phyloP scores from a whole-genome alignment of 2,113 vertebrate genomes.

The Apeltes quadracus region DNA sequence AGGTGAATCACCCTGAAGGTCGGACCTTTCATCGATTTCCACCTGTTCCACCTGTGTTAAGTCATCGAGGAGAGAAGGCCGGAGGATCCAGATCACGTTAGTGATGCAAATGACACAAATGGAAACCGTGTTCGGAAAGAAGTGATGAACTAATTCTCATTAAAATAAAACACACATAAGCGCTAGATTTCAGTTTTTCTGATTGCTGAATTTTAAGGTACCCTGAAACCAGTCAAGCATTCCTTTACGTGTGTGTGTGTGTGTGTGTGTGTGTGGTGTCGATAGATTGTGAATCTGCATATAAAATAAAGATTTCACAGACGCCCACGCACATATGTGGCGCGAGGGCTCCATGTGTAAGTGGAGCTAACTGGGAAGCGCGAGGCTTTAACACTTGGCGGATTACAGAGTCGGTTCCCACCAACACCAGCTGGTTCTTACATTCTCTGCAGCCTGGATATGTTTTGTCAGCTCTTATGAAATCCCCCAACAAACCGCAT shows the following conservation, averaged over 20 bases:
- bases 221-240: background rate
- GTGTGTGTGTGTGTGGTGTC: background rate
- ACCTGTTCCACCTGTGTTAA: conserved; percentile 27
- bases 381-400: conserved; percentile 20
- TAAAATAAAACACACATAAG: background rate
- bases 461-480: background rate
- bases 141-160: background rate
- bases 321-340: background rate
- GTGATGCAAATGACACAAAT: background rate
- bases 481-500: background rate
- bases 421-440: conserved; percentile 16
- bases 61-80: conserved; percentile 8
- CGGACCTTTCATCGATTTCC: conserved; percentile 18
- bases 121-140: background rate
- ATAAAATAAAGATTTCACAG: conserved; percentile 28
- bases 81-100: background rate
- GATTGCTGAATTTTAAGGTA: background rate
- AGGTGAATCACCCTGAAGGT: background rate
- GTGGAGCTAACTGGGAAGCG: conserved; percentile 15
- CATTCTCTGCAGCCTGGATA: background rate
- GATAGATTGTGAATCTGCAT: conserved; percentile 33
- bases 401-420: conserved; percentile 24
- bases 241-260: no score
- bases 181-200: background rate
- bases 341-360: conserved; percentile 7